phyloP scores from a whole-genome alignment of 1,140 invertebrate species.

The Heterodera schachtii region DNA sequence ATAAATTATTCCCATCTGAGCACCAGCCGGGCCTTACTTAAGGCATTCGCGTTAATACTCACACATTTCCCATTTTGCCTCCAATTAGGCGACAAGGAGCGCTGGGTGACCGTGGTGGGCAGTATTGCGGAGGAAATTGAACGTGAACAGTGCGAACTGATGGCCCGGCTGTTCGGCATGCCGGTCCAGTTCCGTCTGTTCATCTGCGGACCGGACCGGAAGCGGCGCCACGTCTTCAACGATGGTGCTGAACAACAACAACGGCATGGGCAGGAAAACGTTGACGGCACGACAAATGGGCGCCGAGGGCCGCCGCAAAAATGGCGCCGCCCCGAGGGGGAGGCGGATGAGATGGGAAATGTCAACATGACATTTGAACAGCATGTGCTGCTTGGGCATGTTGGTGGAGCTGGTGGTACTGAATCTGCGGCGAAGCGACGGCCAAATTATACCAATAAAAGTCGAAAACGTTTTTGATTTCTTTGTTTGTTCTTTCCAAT shows the following conservation, averaged over 20 bases:
- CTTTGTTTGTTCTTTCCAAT: no score
- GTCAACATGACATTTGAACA: not conserved
- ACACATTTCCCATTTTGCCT: not conserved
- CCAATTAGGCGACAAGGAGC: slow-evolving; percentile 9
- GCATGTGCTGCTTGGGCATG: not conserved
- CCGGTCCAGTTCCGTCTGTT: slow-evolving; percentile 17
- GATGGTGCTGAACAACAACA: no score
- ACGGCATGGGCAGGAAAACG: no score
- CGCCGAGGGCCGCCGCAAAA: no score
- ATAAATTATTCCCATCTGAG: no score
- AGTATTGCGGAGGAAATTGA: not conserved
- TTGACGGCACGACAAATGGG: no score
- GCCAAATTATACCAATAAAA: no score
- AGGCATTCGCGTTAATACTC: not conserved
- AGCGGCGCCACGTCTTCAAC: not conserved
- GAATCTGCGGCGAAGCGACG: no score
- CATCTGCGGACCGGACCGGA: not conserved
- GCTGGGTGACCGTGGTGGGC: slow-evolving; percentile 4
- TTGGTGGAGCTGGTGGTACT: no score
- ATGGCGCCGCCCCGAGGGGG: no score
- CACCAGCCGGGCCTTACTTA: no score
- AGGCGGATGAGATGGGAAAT: not conserved
- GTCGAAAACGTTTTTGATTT: no score
- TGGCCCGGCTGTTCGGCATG: slow-evolving; percentile 12
- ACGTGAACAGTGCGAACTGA: not conserved